Evolutionary conservation across 2,113 vertebrate species (phyloP).

Genomic region (Platycercus adscitus): DNA sequence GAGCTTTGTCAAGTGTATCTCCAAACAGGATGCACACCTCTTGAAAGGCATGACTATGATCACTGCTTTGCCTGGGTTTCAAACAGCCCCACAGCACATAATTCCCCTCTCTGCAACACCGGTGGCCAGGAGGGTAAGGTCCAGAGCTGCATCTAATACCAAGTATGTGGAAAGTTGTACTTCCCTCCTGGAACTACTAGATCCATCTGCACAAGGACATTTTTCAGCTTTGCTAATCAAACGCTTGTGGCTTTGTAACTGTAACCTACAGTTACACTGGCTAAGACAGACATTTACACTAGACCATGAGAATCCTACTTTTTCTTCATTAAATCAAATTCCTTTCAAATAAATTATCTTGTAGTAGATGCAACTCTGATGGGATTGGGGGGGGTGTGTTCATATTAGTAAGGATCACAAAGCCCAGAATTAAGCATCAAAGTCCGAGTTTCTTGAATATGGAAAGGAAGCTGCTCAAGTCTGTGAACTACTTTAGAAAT

Average conservation of each 20-base stretch:
- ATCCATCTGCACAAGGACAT: neutral
- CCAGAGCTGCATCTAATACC: neutral
- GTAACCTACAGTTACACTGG: neutral
- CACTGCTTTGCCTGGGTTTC: conserved; percentile 23
- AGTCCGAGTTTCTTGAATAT: neutral
- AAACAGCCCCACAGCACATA: neutral
- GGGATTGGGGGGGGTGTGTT: neutral
- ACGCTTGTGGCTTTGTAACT: neutral
- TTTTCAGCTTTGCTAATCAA: neutral
- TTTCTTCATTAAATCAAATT: neutral
- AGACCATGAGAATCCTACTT: neutral
- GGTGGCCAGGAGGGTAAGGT: conserved; percentile 12
- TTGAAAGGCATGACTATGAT: conserved; percentile 48
- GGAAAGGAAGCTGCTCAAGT: neutral
- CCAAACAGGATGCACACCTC: conserved; percentile 68
- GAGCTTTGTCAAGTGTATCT: conserved; percentile 68
- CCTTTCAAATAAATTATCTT: neutral
- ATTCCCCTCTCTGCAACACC: conserved; percentile 9
- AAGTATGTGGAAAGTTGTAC: neutral
- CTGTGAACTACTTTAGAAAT: neutral
- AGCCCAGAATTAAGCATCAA: neutral
- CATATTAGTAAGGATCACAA: neutral
- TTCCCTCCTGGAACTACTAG: neutral
- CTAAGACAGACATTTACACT: neutral
- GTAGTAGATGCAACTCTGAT: neutral